Conservation (phyloP, 2,888 invertebrate genomes). For the Caenorhabditis japonica region DNA sequence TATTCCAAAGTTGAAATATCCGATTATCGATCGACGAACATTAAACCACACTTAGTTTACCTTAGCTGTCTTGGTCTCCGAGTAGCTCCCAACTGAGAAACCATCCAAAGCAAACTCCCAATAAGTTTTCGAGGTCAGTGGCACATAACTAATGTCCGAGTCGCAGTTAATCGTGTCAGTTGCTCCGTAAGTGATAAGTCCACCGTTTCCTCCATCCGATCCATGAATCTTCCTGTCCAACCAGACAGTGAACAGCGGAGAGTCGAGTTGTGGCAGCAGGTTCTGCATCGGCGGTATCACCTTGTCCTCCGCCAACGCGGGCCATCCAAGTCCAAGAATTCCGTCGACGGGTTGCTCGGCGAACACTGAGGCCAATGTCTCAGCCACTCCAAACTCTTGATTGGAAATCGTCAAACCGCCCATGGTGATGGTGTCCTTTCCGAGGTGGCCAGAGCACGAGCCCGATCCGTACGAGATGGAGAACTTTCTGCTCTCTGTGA, state of each 20-base stretch:
- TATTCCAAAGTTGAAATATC: too few species aligned
- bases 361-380: slow-evolving; percentile 55
- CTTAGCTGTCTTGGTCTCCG: slow-evolving; percentile 14
- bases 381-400: slow-evolving; percentile 66
- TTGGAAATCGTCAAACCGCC: slow-evolving; percentile 58
- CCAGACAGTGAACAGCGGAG: slow-evolving; percentile 93
- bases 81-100: slow-evolving; percentile 57
- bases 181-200: slow-evolving; percentile 69
- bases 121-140: slow-evolving; percentile 62
- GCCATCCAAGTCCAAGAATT: slow-evolving; percentile 72
- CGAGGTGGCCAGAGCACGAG: slow-evolving; percentile 61
- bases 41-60: too few species aligned
- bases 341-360: slow-evolving; percentile 71
- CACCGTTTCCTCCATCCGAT: slow-evolving; percentile 55
- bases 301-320: slow-evolving; percentile 86
- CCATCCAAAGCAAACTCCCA: slow-evolving; percentile 68
- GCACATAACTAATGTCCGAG: slow-evolving; percentile 57
- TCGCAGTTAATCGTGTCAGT: slow-evolving; percentile 64
- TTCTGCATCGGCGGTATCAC: slow-evolving; percentile 93
- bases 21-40: too few species aligned
- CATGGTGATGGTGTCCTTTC: slow-evolving; percentile 58
- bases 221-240: slow-evolving; percentile 80
- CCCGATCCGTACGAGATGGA: slow-evolving; percentile 67
- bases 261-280: slow-evolving; percentile 85
- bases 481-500: slow-evolving; percentile 53